phyloP scores from a whole-genome alignment of 2,888 invertebrate genomes.

The Patella pellucida region DNA sequence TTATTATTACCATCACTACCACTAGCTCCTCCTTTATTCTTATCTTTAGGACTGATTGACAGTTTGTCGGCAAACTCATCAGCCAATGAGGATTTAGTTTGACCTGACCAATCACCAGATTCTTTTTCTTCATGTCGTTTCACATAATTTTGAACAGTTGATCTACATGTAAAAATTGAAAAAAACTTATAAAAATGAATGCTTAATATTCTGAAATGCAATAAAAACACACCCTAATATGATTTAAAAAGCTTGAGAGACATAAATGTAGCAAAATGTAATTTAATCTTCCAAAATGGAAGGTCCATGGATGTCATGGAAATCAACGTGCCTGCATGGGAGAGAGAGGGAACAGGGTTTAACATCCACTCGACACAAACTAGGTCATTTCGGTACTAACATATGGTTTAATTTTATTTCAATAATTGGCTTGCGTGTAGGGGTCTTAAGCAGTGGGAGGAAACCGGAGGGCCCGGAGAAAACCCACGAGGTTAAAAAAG shows the following conservation, averaged over 20 bases:
- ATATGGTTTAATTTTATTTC: no score
- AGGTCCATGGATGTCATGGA: no score
- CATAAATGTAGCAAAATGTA: conserved; percentile 53
- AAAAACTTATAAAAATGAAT: no score
- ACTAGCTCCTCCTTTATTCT: conserved; percentile 12
- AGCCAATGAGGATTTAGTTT: conserved; percentile 20
- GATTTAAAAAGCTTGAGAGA: conserved; percentile 13
- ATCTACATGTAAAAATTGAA: conserved; percentile 45
- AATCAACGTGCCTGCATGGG: no score
- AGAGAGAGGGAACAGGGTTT: no score
- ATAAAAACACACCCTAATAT: neutral
- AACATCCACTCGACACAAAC: no score
- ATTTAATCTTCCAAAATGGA: neutral
- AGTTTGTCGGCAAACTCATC: conserved; percentile 36
- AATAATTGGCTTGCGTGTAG: no score
- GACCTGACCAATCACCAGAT: conserved; percentile 30
- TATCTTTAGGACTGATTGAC: conserved; percentile 3
- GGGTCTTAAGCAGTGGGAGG: no score
- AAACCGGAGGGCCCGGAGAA: no score
- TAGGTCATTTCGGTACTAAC: no score
- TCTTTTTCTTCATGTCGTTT: conserved; percentile 64
- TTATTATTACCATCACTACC: conserved; percentile 18
- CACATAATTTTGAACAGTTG: conserved; percentile 66
- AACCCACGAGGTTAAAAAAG: no score
- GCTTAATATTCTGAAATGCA: neutral